Conservation (phyloP, 2,797 vertebrate genomes). For the Schizopygopsis pylzovi region DNA sequence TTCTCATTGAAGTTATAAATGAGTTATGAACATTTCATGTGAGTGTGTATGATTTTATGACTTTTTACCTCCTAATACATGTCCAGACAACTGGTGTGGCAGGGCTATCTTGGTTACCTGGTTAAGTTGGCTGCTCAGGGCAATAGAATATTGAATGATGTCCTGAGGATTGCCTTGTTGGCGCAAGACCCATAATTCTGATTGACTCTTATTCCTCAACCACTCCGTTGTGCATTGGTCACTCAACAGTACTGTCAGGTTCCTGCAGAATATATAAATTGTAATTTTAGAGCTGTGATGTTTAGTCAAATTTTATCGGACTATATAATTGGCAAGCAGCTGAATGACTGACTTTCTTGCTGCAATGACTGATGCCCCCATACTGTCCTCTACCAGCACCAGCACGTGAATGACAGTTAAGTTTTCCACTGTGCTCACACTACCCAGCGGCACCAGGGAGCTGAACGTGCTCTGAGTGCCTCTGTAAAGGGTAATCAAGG, state of each 20-base stretch:
- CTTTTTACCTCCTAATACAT: not conserved
- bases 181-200: slow-evolving; percentile 71
- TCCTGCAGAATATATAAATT: slow-evolving; percentile 64
- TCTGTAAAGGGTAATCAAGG: slow-evolving; percentile 78
- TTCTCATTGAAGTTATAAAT: not conserved
- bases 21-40: not conserved
- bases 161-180: slow-evolving; percentile 80
- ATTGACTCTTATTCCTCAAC: slow-evolving; percentile 75
- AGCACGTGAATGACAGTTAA: slow-evolving; percentile 69
- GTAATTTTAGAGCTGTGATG: not conserved
- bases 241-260: slow-evolving; percentile 66
- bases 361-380: slow-evolving; percentile 73
- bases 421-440: slow-evolving; percentile 38
- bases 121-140: slow-evolving; percentile 78
- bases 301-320: not conserved
- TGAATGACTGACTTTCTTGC: slow-evolving; percentile 73
- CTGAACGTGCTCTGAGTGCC: slow-evolving; percentile 74
- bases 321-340: not conserved
- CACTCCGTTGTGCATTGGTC: slow-evolving; percentile 62
- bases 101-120: slow-evolving; percentile 66
- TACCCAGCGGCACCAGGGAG: slow-evolving; percentile 73
- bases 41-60: not conserved
- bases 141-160: slow-evolving; percentile 76
- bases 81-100: not conserved
- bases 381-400: slow-evolving; percentile 75